Conservation (phyloP, 2,888 invertebrate genomes). For the Myopa testacea region DNA sequence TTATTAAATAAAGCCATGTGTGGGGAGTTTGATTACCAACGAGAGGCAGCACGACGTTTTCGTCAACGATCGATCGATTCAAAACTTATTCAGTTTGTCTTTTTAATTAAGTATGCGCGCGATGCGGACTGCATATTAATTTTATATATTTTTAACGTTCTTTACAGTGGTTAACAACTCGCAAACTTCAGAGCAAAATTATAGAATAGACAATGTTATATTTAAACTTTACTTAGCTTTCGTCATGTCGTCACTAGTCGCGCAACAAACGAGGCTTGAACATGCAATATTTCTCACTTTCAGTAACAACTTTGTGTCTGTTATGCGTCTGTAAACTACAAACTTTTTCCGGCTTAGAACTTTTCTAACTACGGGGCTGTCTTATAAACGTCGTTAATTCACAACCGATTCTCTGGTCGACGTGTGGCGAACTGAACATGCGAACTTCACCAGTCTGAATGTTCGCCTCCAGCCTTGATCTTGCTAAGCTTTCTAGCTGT, state of each 20-base stretch:
- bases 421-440: not conserved
- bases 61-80: slow-evolving; percentile 3
- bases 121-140: slow-evolving; percentile 28
- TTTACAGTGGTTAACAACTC: not conserved
- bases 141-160: not conserved
- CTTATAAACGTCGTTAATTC: not conserved
- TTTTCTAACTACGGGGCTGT: not conserved
- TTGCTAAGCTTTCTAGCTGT: slow-evolving; percentile 32
- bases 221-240: slow-evolving; percentile 2
- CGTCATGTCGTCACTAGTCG: not conserved
- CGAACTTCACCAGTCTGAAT: slow-evolving; percentile 1
- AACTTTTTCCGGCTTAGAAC: not conserved
- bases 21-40: no score
- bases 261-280: not conserved
- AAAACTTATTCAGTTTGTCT: slow-evolving; percentile 13
- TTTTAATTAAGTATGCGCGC: not conserved
- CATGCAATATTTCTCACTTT: slow-evolving; percentile 1
- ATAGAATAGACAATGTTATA: not conserved
- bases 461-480: slow-evolving; percentile 31
- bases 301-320: no score
- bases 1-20: no score
- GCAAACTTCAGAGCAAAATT: not conserved
- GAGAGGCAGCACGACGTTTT: no score
- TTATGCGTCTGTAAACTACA: not conserved
- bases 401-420: slow-evolving; percentile 11